Evolutionary conservation across 2,888 invertebrate genomes (phyloP), one percentile per base, ranked within the genome.

Genomic region (Lepidocyrtoides sp.): DNA sequence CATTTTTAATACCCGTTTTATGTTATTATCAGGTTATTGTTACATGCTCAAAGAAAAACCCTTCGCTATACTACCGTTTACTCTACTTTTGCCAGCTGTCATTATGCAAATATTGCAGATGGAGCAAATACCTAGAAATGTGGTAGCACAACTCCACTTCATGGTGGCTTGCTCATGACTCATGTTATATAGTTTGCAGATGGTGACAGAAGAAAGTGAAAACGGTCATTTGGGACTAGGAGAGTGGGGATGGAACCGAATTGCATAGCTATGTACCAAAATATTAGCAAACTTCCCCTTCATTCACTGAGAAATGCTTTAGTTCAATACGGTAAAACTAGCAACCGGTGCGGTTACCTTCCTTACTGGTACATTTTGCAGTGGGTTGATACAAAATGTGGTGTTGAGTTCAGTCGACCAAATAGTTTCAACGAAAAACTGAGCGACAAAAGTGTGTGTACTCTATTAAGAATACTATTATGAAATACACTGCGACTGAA

Each of bases 141-240:
- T 20, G 57, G 57, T 57, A 20, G 57, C 17, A 54, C 26, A n/a
- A 32, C 32, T 66, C 63, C 5, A 29, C 63, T 72, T 72, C 72
- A 14, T 72, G 32, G 72, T 69, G 32, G 72, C 36, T 84, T 54
- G 23, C 72, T 57, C 72, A 54, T 48, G 23, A 7, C 60, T 86
- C 57, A 86, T 60, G 60, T n/a, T n/a, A n/a, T n/a, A n/a, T n/a
- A n/a, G 77, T 41, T 79, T 87, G 87, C 87, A 87, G 87, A 87
- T 87, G 87, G 87, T 87, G 79, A 63, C 79, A 36, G 63, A 75
- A 75, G 72, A 86, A 75, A 77, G 75, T 75, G 86, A 86, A 86
- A 86, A 72, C 20, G 85, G 85, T 85, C 85, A 85, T 85, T 85
- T 72, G 36, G 17, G n/a, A 75, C 69, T 32, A 83, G 17, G 48